Conservation (phyloP, 2,113 vertebrate genomes). For the Alligator sinensis region DNA sequence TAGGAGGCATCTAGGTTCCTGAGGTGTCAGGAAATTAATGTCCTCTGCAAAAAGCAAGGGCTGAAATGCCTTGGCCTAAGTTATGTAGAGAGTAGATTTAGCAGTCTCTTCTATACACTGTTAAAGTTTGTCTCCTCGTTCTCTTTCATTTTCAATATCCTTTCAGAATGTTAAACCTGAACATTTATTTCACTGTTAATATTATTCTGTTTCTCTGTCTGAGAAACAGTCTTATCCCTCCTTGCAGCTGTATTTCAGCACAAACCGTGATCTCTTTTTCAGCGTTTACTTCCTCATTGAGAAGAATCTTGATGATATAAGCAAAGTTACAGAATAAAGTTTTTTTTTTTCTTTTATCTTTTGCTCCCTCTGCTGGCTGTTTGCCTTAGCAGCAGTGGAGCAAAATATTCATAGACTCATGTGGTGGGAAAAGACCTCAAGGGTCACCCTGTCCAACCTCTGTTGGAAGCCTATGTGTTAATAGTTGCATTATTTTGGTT, state of each 20-base stretch:
- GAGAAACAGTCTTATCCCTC: neutral
- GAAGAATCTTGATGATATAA: neutral
- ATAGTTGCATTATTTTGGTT: accelerated
- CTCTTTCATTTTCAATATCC: neutral
- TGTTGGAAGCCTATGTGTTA: neutral
- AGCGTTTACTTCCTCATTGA: neutral
- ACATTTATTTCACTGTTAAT: neutral
- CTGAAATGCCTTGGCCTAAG: no score
- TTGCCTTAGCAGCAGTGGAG: slow-evolving; percentile 2
- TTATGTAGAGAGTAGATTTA: neutral
- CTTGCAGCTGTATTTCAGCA: neutral
- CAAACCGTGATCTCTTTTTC: accelerated
- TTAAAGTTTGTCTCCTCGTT: neutral
- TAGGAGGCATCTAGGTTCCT: no score
- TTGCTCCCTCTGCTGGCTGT: slow-evolving; percentile 65
- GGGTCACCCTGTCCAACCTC: no score
- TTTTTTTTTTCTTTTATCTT: neutral
- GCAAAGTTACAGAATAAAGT: accelerated
- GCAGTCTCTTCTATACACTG: accelerated
- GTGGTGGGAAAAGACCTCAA: no score
- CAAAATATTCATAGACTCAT: neutral
- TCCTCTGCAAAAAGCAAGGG: no score
- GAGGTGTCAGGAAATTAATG: no score
- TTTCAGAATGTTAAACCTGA: neutral
- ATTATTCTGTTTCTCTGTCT: neutral